Conservation (phyloP, 2,888 invertebrate species). For the Eretmocerus hayati region DNA sequence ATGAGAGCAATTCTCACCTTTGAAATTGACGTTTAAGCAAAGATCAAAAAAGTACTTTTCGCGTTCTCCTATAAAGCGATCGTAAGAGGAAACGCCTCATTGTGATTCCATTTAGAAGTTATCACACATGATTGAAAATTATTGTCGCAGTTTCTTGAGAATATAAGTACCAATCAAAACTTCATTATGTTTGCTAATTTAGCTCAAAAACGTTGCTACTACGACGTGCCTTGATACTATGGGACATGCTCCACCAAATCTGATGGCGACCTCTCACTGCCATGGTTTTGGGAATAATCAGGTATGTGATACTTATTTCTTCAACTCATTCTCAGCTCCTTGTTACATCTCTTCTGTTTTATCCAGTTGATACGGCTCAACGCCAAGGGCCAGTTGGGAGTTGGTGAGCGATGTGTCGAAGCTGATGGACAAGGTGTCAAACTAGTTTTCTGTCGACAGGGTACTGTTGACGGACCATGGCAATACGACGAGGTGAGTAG, state of each 20-base stretch:
- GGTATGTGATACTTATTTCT: slow-evolving; percentile 41
- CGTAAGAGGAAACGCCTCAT: no score
- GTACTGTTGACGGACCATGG: slow-evolving; percentile 95
- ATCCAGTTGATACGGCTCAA: slow-evolving; percentile 80
- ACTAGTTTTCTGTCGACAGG: slow-evolving; percentile 82
- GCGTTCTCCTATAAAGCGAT: no score
- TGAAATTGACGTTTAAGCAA: no score
- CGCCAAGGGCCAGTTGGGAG: slow-evolving; percentile 86
- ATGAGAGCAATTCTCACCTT: no score
- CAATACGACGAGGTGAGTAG: slow-evolving; percentile 66
- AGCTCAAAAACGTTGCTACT: slow-evolving; percentile 72
- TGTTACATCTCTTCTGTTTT: slow-evolving; percentile 20
- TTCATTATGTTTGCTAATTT: slow-evolving; percentile 14
- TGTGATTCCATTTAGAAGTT: no score
- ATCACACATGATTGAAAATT: no score
- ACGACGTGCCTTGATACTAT: slow-evolving; percentile 85
- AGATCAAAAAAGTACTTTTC: no score
- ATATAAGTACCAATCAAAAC: not conserved
- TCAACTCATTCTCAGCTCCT: not conserved
- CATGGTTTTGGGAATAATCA: slow-evolving; percentile 94
- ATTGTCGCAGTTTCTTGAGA: not conserved
- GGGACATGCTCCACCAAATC: slow-evolving; percentile 85
- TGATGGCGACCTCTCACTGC: slow-evolving; percentile 85
- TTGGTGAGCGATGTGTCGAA: slow-evolving; percentile 93
- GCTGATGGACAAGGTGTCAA: slow-evolving; percentile 80